Evolutionary conservation across 2,888 invertebrate species (phyloP), one percentile per base, ranked within the genome.

Genomic region (Troglohyphantes excavatus): DNA sequence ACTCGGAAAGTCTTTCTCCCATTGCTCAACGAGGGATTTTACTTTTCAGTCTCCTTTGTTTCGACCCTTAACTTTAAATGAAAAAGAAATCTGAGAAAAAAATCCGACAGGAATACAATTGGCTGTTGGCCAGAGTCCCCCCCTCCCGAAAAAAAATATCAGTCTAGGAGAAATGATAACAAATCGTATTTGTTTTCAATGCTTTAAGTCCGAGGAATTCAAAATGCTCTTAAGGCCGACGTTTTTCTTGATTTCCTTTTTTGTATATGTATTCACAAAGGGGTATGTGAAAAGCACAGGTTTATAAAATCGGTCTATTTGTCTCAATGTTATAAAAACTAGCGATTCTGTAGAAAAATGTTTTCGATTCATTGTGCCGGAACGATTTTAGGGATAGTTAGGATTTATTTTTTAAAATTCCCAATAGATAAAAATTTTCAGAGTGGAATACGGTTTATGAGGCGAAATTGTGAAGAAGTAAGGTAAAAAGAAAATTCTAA

Each of bases 91-190:
- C 26, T 9, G 43, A 63, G 65, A 17, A 43, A 26, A 65, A 43
- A 23, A 13, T 59, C n/a, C 75, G 29, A 33, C 19, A n/a, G 27
- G 67, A 79, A 79, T 53, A 67, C 19, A 67, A 67, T 67, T 81
- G 79, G 53, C 68, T 19, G 29, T 46, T 19, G 7, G 27, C 79
- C 68, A 53, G 43, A 67, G 43, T 46, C 6, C 29, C 21, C 9
- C 17, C 6, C 11, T 9, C 43, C 59, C 70, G 29, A 39, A 39
- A 39, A 39, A 39, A 39, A 39, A 39, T 3, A 2, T 1, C 53
- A n/a, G 70, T n/a, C 70, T 61, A 59, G 23, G 13, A 21, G 82
- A 82, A 82, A 82, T 61, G 70, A 82, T 82, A 82, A 82, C 82
- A 72, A 82, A 82, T 82, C 61, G 61, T 39, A 39, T 72, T n/a